Evolutionary conservation across 2,888 invertebrate species (phyloP), one percentile per base, ranked within the genome.

Genomic region (Halictus ligatus): DNA sequence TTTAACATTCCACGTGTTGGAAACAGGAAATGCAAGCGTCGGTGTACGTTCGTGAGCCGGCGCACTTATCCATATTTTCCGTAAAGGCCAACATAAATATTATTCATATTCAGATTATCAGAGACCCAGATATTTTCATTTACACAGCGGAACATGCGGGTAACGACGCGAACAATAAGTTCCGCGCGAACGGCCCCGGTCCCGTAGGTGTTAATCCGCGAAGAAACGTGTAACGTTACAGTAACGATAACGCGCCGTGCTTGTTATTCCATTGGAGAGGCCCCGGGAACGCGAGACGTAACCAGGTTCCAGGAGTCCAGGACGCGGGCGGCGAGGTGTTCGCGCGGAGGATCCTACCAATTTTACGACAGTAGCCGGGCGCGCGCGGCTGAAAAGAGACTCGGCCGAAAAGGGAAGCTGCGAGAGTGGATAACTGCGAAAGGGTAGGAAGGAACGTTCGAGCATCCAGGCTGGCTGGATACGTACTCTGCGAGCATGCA

Each of bases 401-500:
- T 73, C 48, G 67, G 43, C 15, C 67, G 82, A 84, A 78, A 84
- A 64, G 82, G 76, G 54, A 64, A 29, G 25, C 64, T 64, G 29
- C 64, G 64, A 29, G 64, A 67, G 67, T 67, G 35, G 67, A 67
- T 29, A 29, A 29, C 67, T 67, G 67, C 64, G 67, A 67, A 67
- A 67, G 67, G 67, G 67, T 67, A 67, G 35, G 21, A 18, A 74
- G 25, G 50, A 67, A 69, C 78, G 79, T 64, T 78, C 54, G 43
- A 78, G 54, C 58, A 79, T 81, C 83, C 1, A 12, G 25, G 5
- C 64, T n/a, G 60, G 25, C 75, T n/a, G 74, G 82, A 86, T 88
- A 89, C 35, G 80, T 74, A 78, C 74, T 64, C 80, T 84, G 89
- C 77, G 50, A 81, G 75, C 86, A 84, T 73, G 82, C 73, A 88